Evolutionary conservation across 2,113 vertebrate genomes (phyloP), one percentile per base, ranked within the genome.

Genomic region (Hylia prasina): DNA sequence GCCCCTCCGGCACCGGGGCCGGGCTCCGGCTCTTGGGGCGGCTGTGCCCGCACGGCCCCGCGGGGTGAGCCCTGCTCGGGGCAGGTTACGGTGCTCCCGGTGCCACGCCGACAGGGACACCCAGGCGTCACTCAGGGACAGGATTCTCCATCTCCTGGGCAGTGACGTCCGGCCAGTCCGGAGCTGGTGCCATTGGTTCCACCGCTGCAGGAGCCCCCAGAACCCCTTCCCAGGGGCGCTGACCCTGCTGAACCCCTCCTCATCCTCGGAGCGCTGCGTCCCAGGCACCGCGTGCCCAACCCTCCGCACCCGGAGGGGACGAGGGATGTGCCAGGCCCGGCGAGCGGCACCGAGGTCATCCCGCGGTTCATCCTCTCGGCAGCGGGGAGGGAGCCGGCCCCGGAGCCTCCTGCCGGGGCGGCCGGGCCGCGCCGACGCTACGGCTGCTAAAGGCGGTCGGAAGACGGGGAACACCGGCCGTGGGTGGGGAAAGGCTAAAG

Each of bases 101-200:
- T n/a, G 64, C 47, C 23, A 2, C 15, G 69, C 11, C 22, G 76
- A 58, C 9, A 30, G 75, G 39, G 76, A 40, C 47, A 27, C 28
- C 47, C 61, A 2, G n/a, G 42, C 8, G 33, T 44, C 76, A 9
- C 28, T 9, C 2, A 0, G 28, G 58, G 39, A n/a, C 2, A 2
- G 84, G 25, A 39, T 7, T 57, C 39, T 77, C 64, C 78, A 8
- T 56, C 68, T 50, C 50, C 57, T 1, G 48, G 45, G 80, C 75
- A 15, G 35, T 1, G 83, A 31, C 1, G 2, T 58, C 69, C 28
- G 5, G 71, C 57, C 51, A 19, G 48, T 30, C 54, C 11, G 0
- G 45, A 78, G 47, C 61, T 37, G 18, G 10, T 33, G 56, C 68
- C 60, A 3, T 9, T 1, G 11, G 24, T 35, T 27, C 57, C 39